Percentiles rank a stretch among this genome's conserved stretches.
Conservation (phyloP, 1,140 invertebrate species). For the Diuraphis noxia region DNA sequence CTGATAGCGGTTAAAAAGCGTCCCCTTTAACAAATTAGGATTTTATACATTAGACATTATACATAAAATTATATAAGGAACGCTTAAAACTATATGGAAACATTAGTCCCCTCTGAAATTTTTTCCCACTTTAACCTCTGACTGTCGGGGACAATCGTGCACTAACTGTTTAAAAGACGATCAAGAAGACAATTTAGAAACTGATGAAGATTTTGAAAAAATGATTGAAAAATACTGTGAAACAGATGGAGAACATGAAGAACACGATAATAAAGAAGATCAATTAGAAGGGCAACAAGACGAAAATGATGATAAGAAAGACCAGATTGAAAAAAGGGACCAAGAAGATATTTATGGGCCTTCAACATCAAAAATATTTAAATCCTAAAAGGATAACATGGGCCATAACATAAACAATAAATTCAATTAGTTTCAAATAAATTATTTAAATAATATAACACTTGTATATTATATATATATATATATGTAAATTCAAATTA, state of each 20-base stretch:
- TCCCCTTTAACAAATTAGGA: too few relatives aligned
- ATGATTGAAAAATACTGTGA: not conserved
- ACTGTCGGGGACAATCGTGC: not conserved
- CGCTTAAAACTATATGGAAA: too few relatives aligned
- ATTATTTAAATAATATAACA: too few relatives aligned
- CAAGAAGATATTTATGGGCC: not conserved
- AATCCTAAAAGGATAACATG: not conserved
- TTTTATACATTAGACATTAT: too few relatives aligned
- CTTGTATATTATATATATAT: too few relatives aligned
- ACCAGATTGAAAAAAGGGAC: not conserved
- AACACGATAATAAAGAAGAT: not conserved
- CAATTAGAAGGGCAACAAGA: not conserved
- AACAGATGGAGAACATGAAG: not conserved
- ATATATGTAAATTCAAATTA: too few relatives aligned
- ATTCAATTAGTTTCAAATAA: too few relatives aligned
- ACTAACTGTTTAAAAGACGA: not conserved
- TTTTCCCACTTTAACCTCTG: too few relatives aligned
- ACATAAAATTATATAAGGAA: too few relatives aligned
- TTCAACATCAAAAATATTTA: conserved; percentile 7
- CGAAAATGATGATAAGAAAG: not conserved
- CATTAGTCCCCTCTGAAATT: too few relatives aligned
- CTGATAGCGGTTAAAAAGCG: too few relatives aligned
- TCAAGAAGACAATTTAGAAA: not conserved
- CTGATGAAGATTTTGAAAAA: not conserved
- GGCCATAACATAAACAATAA: not conserved